Evolutionary conservation across 2,113 vertebrate species (phyloP).

Genomic region (Phrynosoma platyrhinos): DNA sequence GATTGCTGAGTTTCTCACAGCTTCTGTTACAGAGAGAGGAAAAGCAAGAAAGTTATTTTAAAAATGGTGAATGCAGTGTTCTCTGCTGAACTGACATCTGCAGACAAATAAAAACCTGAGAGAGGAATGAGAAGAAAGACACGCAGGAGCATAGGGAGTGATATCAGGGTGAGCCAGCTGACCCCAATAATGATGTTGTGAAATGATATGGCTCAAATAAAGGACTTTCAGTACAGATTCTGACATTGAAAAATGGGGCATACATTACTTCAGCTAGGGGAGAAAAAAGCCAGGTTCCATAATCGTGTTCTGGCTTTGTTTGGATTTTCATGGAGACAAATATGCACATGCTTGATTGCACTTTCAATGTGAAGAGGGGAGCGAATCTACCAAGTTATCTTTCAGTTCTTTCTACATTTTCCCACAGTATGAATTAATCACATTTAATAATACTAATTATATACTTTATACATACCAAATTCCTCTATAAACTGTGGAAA

Average conservation of each 20-base stretch:
- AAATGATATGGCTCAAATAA: conserved; percentile 63
- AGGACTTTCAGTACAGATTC: conserved; percentile 53
- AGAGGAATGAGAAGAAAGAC: conserved; percentile 49
- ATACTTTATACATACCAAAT: conserved; percentile 70
- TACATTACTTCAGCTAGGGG: conserved; percentile 38
- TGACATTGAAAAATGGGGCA: conserved; percentile 69
- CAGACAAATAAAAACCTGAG: conserved; percentile 39
- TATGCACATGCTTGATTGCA: conserved; percentile 56
- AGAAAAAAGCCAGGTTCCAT: conserved; percentile 58
- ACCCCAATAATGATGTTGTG: conserved; percentile 44
- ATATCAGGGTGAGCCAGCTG: conserved; percentile 39
- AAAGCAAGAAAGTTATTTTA: not conserved
- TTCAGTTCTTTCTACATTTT: conserved; percentile 70
- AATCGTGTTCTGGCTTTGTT: conserved; percentile 65
- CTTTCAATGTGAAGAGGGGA: conserved; percentile 57
- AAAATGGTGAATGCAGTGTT: conserved; percentile 41
- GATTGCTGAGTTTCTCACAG: conserved; percentile 30
- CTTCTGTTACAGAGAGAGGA: not conserved
- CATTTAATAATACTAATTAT: conserved; percentile 77
- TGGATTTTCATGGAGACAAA: conserved; percentile 46
- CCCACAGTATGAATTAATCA: conserved; percentile 74
- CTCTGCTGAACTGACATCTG: conserved; percentile 45
- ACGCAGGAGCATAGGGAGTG: conserved; percentile 20
- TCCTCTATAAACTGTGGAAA: conserved; percentile 76
- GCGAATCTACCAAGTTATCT: conserved; percentile 56